phyloP scores from a whole-genome alignment of 2,797 vertebrate species.

The Cuculus canorus region DNA sequence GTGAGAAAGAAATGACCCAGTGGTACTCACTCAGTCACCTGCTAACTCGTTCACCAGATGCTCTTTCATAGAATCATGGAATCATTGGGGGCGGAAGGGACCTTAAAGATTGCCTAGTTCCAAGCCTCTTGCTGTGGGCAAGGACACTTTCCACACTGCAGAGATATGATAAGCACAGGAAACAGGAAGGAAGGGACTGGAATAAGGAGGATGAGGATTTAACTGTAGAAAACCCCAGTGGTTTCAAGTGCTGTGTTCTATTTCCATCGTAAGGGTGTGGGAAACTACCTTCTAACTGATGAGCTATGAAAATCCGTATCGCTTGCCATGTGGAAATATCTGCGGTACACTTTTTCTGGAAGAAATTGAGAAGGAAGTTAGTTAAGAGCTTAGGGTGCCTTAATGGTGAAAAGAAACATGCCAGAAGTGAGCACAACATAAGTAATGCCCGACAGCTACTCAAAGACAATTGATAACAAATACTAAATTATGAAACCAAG shows the following conservation, averaged over 20 bases:
- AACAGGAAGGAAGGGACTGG: background rate
- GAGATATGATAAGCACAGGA: background rate
- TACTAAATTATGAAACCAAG: no score
- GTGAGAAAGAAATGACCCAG: background rate
- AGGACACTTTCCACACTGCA: background rate
- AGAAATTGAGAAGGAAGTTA: background rate
- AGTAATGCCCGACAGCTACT: no score
- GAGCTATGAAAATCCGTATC: background rate
- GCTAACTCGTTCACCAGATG: background rate
- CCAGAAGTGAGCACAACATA: no score
- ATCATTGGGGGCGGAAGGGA: no score
- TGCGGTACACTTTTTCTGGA: background rate
- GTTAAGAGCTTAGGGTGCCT: no score
- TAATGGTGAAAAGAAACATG: no score
- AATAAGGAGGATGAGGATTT: background rate
- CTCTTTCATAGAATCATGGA: background rate
- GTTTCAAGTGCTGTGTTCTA: background rate
- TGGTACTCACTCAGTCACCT: background rate
- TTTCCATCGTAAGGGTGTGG: background rate
- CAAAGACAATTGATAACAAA: no score
- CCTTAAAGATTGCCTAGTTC: no score
- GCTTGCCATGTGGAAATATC: background rate
- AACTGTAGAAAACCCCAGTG: background rate
- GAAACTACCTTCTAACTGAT: background rate
- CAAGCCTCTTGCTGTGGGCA: no score